Conservation (phyloP, 2,888 invertebrate species). For the Synergus itoensis region DNA sequence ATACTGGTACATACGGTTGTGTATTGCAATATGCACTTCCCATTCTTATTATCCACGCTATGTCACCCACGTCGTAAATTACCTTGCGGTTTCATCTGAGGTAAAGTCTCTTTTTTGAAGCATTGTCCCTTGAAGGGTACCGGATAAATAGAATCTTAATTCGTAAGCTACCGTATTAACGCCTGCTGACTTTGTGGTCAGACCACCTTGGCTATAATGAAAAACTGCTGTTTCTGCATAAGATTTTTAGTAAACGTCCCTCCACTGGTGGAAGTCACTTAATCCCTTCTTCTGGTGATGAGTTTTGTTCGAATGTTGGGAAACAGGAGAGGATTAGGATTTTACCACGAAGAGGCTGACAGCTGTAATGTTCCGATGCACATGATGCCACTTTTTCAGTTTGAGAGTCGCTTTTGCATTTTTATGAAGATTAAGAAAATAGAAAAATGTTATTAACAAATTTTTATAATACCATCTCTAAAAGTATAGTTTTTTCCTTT, state of each 20-base stretch:
- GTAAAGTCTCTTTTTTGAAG: slow-evolving; percentile 24
- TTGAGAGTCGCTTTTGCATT: too few relatives aligned
- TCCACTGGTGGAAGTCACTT: slow-evolving; percentile 40
- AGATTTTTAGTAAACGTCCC: slow-evolving; percentile 43
- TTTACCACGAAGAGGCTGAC: background rate
- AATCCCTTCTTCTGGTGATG: slow-evolving; percentile 44
- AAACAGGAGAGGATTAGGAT: slow-evolving; percentile 34
- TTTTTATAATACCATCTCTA: too few relatives aligned
- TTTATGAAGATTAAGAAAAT: too few relatives aligned
- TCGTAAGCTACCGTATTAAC: slow-evolving; percentile 58
- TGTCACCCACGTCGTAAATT: slow-evolving; percentile 52
- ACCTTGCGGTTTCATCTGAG: slow-evolving; percentile 48
- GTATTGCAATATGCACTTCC: slow-evolving; percentile 49
- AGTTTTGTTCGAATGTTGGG: slow-evolving; percentile 51
- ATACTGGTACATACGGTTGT: slow-evolving; percentile 33
- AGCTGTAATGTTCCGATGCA: slow-evolving; percentile 27
- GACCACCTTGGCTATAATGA: slow-evolving; percentile 39
- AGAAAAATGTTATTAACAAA: too few relatives aligned
- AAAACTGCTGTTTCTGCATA: slow-evolving; percentile 24
- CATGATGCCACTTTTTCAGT: slow-evolving; percentile 44
- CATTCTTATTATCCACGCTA: slow-evolving; percentile 35
- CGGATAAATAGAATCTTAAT: slow-evolving; percentile 53
- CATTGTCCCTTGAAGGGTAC: background rate
- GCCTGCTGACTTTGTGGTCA: slow-evolving; percentile 48
- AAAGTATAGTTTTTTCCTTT: too few relatives aligned